These are phyloP conservation scores for Mythimna ferrago DNA, from an alignment of 2,888 invertebrate species.

Conservation along the genomic window DNA sequence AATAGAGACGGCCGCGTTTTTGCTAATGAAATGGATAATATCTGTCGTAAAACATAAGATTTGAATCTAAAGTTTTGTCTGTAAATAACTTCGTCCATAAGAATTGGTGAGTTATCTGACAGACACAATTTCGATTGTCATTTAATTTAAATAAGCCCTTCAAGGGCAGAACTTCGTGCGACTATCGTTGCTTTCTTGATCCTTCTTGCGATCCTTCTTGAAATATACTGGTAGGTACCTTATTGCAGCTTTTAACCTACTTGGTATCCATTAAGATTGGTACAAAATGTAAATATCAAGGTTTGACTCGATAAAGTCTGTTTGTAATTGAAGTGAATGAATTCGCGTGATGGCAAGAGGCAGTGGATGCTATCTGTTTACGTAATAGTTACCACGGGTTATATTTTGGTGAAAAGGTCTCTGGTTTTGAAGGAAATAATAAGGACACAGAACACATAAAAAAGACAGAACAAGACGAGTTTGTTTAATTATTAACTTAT, in stretches of 20 bases:
- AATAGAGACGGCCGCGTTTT: slow-evolving; percentile 21
- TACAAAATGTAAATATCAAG: slow-evolving; percentile 67
- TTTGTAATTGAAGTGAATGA: slow-evolving; percentile 57
- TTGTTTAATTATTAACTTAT: background rate
- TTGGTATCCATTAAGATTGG: slow-evolving; percentile 63
- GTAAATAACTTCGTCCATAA: slow-evolving; percentile 5
- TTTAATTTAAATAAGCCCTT: slow-evolving; percentile 29
- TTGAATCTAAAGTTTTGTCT: background rate
- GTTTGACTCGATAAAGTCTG: slow-evolving; percentile 58
- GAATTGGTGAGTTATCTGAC: slow-evolving; percentile 22
- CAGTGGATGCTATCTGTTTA: slow-evolving; percentile 51
- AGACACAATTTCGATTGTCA: background rate
- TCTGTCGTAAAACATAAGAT: slow-evolving; percentile 14
- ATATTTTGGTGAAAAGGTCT: slow-evolving; percentile 34
- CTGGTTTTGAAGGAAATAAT: slow-evolving; percentile 29
- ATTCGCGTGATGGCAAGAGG: slow-evolving; percentile 62
- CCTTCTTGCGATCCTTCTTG: slow-evolving; percentile 22
- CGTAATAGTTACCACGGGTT: slow-evolving; percentile 58
- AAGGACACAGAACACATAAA: slow-evolving; percentile 6
- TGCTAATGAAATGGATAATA: slow-evolving; percentile 21
- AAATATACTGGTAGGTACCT: slow-evolving; percentile 31
- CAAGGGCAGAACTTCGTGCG: slow-evolving; percentile 30
- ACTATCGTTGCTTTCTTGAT: slow-evolving; percentile 37
- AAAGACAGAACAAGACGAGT: background rate
- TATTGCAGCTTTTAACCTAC: slow-evolving; percentile 53